Evolutionary conservation across 2,113 vertebrate species (phyloP).

Genomic region (Limnothrissa miodon): DNA sequence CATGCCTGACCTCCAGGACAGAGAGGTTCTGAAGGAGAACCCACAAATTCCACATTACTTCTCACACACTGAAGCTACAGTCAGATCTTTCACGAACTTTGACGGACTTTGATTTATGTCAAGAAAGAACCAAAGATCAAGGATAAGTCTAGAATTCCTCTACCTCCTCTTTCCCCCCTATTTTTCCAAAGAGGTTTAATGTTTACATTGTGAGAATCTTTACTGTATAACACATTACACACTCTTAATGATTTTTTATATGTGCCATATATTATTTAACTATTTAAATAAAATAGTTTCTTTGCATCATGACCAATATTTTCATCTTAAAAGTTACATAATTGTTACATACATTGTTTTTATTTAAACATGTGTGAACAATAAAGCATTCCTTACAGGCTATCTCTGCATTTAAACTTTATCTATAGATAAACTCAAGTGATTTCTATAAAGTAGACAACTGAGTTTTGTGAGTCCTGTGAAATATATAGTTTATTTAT

Average conservation of each 20-base stretch:
- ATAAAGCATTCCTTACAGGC: not conserved
- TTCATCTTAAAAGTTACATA: too few species aligned
- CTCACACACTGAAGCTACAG: constrained; percentile 57
- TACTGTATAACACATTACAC: not conserved
- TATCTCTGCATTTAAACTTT: not conserved
- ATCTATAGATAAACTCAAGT: too few species aligned
- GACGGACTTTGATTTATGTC: constrained; percentile 35
- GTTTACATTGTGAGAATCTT: not conserved
- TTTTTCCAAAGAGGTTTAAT: not conserved
- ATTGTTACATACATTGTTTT: too few species aligned
- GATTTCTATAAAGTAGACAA: too few species aligned
- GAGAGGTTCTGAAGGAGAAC: constrained; percentile 7
- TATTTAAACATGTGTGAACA: not conserved
- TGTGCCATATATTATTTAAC: not conserved
- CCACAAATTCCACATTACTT: constrained; percentile 48
- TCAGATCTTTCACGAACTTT: constrained; percentile 72
- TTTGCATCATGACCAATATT: not conserved
- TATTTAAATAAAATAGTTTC: not conserved
- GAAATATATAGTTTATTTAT: too few species aligned
- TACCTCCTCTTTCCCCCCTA: not conserved
- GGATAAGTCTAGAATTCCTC: not conserved
- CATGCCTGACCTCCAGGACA: constrained; percentile 34
- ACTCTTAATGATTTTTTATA: not conserved
- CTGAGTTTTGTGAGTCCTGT: too few species aligned
- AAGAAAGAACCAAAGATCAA: not conserved